Evolutionary conservation across 2,113 vertebrate genomes (phyloP).

Genomic region (Psephotus haematonotus): DNA sequence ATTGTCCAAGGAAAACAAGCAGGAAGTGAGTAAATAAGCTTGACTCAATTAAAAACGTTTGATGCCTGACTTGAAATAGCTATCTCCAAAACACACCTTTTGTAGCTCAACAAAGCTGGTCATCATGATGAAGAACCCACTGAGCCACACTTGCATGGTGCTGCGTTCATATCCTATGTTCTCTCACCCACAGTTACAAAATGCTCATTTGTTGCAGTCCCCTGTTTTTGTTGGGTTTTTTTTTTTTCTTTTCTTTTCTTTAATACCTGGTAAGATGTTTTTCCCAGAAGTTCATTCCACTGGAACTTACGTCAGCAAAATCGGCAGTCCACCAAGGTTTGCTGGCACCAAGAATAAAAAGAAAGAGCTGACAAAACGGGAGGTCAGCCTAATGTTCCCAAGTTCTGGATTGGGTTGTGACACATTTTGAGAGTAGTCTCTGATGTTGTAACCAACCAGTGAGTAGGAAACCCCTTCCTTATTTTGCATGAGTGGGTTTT

Average conservation of each 20-base stretch:
- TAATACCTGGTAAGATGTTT: background rate
- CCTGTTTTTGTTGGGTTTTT: rapidly evolving
- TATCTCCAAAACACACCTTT: background rate
- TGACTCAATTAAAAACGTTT: background rate
- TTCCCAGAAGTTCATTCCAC: background rate
- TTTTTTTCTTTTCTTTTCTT: background rate
- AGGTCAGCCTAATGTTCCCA: rapidly evolving
- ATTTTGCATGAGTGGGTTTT: background rate
- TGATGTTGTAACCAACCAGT: background rate
- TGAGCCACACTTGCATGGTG: background rate
- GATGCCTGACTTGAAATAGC: background rate
- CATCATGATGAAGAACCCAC: background rate
- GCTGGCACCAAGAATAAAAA: background rate
- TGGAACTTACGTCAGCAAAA: background rate
- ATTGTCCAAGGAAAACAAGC: background rate
- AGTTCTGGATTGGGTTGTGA: background rate
- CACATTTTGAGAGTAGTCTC: background rate
- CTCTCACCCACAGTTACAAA: background rate
- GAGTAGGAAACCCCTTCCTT: background rate
- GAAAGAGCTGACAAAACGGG: background rate
- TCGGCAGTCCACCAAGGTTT: background rate
- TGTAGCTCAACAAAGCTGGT: background rate
- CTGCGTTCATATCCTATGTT: background rate
- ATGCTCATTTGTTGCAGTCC: background rate
- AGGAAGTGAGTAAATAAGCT: background rate